Evolutionary conservation across 2,888 invertebrate genomes (phyloP).

Genomic region (Dascillus cervinus): DNA sequence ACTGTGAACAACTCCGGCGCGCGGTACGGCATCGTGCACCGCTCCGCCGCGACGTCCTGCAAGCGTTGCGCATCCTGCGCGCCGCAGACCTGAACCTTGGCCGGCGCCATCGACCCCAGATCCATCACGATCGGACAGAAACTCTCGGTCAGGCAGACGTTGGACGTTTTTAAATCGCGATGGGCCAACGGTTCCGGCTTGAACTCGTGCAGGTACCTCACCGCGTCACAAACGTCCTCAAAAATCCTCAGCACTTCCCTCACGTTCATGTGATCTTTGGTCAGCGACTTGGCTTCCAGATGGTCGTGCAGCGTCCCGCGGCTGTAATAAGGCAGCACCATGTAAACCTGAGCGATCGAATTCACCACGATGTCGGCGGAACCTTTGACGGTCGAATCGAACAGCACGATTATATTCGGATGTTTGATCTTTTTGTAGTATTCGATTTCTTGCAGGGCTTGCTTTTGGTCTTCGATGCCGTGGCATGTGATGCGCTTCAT

Average conservation of each 20-base stretch:
- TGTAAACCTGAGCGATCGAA: slow-evolving; percentile 61
- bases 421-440: slow-evolving; percentile 63
- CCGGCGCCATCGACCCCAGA: slow-evolving; percentile 63
- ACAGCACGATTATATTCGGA: slow-evolving; percentile 63
- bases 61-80: slow-evolving; percentile 61
- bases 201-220: slow-evolving; percentile 65
- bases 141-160: slow-evolving; percentile 67
- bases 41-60: slow-evolving; percentile 75
- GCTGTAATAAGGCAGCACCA: slow-evolving; percentile 71
- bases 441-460: slow-evolving; percentile 65
- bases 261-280: slow-evolving; percentile 54
- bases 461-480: slow-evolving; percentile 65
- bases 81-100: slow-evolving; percentile 57
- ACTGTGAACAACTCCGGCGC: slow-evolving; percentile 85
- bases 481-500: slow-evolving; percentile 77
- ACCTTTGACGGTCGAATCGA: slow-evolving; percentile 58
- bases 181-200: slow-evolving; percentile 70
- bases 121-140: slow-evolving; percentile 74
- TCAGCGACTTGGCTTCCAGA: slow-evolving; percentile 52
- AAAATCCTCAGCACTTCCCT: slow-evolving; percentile 63
- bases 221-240: slow-evolving; percentile 63
- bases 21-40: slow-evolving; percentile 80
- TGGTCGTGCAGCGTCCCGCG: slow-evolving; percentile 68
- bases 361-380: slow-evolving; percentile 59
- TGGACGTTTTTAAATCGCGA: slow-evolving; percentile 80